Conservation (phyloP, 2,113 vertebrate species). For the Notarius lentiginosus region DNA sequence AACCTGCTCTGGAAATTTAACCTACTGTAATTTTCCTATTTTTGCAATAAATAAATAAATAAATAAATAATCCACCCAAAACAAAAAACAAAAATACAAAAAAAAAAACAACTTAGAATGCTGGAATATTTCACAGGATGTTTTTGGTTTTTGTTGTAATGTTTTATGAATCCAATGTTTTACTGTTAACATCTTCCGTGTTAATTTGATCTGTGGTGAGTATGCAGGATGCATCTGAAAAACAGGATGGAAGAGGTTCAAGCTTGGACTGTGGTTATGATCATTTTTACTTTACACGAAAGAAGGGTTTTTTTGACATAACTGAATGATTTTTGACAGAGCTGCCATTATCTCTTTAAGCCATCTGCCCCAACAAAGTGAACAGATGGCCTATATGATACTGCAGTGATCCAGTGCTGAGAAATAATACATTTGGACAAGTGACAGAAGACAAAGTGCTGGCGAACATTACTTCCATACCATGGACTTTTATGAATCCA, state of each 20-base stretch:
- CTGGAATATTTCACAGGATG: not conserved
- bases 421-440: not conserved
- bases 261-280: not conserved
- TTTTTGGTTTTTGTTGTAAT: not conserved
- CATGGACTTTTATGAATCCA: not conserved
- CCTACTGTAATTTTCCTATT: not conserved
- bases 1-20: not conserved
- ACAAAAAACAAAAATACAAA: too few relatives aligned
- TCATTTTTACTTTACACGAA: not conserved
- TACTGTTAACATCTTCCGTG: not conserved
- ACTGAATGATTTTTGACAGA: conserved; percentile 6
- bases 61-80: too few relatives aligned
- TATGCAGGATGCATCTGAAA: conserved; percentile 1
- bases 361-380: conserved; percentile 57
- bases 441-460: not conserved
- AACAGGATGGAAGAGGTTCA: not conserved
- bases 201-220: not conserved
- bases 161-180: not conserved
- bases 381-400: conserved; percentile 52
- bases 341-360: conserved; percentile 57
- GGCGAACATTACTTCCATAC: not conserved
- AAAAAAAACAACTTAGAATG: not conserved
- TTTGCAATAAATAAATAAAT: too few relatives aligned
- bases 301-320: not conserved
- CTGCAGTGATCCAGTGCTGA: conserved; percentile 10